Conservation (phyloP, 2,113 vertebrate species). For the Syngnathoides biaculeatus region DNA sequence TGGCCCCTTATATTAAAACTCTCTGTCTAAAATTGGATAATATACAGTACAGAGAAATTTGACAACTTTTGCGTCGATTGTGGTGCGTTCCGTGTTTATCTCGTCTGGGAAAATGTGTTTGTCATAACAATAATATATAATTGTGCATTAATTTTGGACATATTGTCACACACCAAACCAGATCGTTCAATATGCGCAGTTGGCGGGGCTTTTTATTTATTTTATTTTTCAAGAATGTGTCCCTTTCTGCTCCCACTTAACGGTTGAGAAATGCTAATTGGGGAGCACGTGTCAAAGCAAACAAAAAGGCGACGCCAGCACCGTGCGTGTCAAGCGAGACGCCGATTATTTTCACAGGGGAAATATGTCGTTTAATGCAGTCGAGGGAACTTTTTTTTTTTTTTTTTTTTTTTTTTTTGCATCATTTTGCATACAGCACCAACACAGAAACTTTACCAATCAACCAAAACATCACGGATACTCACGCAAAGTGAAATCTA, state of each 20-base stretch:
- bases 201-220: background rate
- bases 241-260: constrained; percentile 62
- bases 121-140: background rate
- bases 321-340: constrained; percentile 37
- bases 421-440: background rate
- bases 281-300: constrained; percentile 66
- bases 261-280: constrained; percentile 76
- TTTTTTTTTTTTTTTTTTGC: background rate
- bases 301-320: constrained; percentile 63
- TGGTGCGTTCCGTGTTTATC: too few relatives aligned
- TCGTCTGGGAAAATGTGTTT: background rate
- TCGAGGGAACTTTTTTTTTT: background rate
- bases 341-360: constrained; percentile 59
- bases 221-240: constrained; percentile 56
- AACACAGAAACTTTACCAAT: background rate
- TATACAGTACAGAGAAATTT: too few relatives aligned
- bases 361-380: constrained; percentile 64
- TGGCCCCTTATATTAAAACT: too few relatives aligned
- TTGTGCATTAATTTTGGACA: background rate
- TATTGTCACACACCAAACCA: background rate
- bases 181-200: background rate
- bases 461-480: background rate
- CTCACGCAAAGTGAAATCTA: background rate
- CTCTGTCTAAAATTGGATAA: too few relatives aligned
- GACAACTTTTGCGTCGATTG: too few relatives aligned